phyloP scores from a whole-genome alignment of 2,888 invertebrate species.

The Sinhomidia bicolor region DNA sequence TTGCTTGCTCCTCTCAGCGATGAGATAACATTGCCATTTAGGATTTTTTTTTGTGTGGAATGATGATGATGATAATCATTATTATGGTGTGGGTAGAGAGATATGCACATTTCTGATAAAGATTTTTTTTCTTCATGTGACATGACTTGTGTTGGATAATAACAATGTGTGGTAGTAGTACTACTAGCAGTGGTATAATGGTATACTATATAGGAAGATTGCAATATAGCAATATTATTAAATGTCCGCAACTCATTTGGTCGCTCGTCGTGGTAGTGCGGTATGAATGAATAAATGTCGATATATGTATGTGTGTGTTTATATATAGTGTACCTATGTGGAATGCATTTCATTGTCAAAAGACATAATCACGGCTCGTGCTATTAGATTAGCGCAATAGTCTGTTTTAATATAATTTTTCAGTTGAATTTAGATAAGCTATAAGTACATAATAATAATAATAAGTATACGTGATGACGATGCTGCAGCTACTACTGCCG shows the following conservation, averaged over 20 bases:
- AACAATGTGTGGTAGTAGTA: not conserved
- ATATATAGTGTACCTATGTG: too few relatives aligned
- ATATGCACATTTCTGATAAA: slow-evolving; percentile 23
- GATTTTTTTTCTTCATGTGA: not conserved
- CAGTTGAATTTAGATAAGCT: slow-evolving; percentile 38
- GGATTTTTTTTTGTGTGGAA: slow-evolving; percentile 19
- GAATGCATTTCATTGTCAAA: slow-evolving; percentile 35
- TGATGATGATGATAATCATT: slow-evolving; percentile 19
- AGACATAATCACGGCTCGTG: slow-evolving; percentile 12
- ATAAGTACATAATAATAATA: not conserved
- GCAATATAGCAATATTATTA: not conserved
- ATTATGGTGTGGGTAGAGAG: slow-evolving; percentile 18
- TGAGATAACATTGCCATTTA: slow-evolving; percentile 52
- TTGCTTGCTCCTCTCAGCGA: slow-evolving; percentile 9
- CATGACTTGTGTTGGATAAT: not conserved
- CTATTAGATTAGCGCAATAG: slow-evolving; percentile 30
- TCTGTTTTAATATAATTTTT: slow-evolving; percentile 28
- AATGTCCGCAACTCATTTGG: not conserved
- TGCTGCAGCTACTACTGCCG: not conserved
- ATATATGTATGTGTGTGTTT: not conserved
- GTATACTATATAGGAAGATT: not conserved
- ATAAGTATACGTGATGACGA: not conserved
- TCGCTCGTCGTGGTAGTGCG: not conserved
- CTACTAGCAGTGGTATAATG: not conserved
- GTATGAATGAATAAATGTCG: not conserved